Conservation (phyloP, 2,113 vertebrate species). For the Bujurquina vittata region DNA sequence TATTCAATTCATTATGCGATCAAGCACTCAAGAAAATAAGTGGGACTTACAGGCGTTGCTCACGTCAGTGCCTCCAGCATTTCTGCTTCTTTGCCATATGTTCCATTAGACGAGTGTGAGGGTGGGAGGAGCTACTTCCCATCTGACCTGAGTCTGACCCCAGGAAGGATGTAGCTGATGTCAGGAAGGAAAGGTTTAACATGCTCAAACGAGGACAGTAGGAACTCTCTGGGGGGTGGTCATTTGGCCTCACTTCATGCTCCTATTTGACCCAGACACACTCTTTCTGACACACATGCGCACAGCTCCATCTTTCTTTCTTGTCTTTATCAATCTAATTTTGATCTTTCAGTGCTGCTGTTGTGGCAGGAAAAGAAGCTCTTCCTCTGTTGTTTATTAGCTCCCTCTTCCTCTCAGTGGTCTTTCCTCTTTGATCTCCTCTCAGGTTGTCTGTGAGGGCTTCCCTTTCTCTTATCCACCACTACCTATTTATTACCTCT, state of each 20-base stretch:
- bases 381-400: not conserved
- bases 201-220: conserved; percentile 25
- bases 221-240: conserved; percentile 26
- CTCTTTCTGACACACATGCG: conserved; percentile 16
- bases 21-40: not conserved
- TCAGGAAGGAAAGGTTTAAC: conserved; percentile 49
- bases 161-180: conserved; percentile 54
- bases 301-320: not conserved
- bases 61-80: not conserved
- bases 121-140: conserved; percentile 4
- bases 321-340: not conserved
- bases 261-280: conserved; percentile 22
- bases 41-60: not conserved
- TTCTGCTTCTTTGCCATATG: not conserved
- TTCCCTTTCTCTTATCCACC: conserved; percentile 46
- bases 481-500: conserved; percentile 48
- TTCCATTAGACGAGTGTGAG: not conserved
- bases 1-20: not conserved
- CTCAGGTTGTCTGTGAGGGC: conserved; percentile 15
- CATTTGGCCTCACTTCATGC: conserved; percentile 29
- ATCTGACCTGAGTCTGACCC: conserved; percentile 56
- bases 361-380: not conserved
- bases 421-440: conserved; percentile 3
- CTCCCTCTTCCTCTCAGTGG: not conserved
- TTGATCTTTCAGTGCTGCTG: not conserved